Base-by-base conservation (phyloP, 2,888 invertebrate species). In the Actias luna region DNA sequence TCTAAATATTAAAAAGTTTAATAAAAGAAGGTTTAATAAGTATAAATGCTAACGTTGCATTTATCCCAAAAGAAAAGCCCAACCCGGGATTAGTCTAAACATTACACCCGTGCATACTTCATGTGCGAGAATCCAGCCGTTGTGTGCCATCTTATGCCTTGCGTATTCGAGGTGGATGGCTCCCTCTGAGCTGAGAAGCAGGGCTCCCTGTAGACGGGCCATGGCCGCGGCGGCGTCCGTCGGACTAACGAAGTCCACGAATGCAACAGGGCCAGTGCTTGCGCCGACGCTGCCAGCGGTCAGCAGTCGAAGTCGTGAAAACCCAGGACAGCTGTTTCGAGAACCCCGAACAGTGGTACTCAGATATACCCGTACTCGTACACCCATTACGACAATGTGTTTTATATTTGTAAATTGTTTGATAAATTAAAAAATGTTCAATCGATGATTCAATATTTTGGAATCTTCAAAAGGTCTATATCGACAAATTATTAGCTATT, bases 161-260 rank as follows among this genome's bases (percentile, higher is more conserved):
- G 99, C 99, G 95, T 97, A 99, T 94, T 99, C 99, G 93, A 99
- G 98, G 91, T 99, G 96, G 91, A 99, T 98, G 87, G 98, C 98
- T 79, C 98, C 98, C 89, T 99, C 97, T 76, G 98, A 98, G 91
- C 98, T 98, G 90, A 98, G 96, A 84, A 99, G 96, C 93, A 97
- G 96, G 90, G 98, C 97, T 89, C 99, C 99, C 93, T 99, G 99
- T 82, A 99, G 96, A 83, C 97, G 95, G 85, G 96, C 95, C 96
- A 99, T 96, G 82, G 98, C 99, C 84, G 97, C 96, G 85, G 97
- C 95, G 83, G 99, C 99, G 93, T 96, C 97, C 82, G 95, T 94
- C 82, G 98, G 95, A 94, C 97, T 98, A 94, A 96, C 96, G 94
- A 98, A 99, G 94, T 99, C 99, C 93, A 98, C 97, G 95, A 99